phyloP scores from a whole-genome alignment of 1,140 invertebrate species.

The Drosophila tropicalis region DNA sequence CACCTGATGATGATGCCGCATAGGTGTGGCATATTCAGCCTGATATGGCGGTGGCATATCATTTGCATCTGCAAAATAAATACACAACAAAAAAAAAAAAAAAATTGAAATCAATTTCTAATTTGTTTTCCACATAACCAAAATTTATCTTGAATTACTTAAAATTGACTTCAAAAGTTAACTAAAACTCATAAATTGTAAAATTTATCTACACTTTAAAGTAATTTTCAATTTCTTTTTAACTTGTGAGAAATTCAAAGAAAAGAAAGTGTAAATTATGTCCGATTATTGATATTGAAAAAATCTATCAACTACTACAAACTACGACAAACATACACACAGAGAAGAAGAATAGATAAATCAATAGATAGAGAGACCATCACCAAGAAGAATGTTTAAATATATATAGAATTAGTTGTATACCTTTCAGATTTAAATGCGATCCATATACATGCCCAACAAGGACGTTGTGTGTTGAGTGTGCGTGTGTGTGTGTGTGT shows the following conservation, averaged over 20 bases:
- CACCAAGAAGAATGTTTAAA: neutral
- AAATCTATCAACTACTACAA: no score
- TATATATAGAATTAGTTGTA: neutral
- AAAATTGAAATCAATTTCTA: neutral
- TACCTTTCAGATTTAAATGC: constrained; percentile 54
- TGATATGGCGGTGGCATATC: constrained; percentile 68
- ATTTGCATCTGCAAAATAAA: constrained; percentile 32
- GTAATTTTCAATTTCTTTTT: no score
- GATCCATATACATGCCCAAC: constrained; percentile 31
- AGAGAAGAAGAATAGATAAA: no score
- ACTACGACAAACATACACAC: no score
- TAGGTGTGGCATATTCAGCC: constrained; percentile 60
- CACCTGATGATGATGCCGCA: constrained; percentile 29
- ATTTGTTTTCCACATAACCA: no score
- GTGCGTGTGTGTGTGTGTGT: constrained; percentile 15
- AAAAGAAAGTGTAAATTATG: no score
- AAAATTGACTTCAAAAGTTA: no score
- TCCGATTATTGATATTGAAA: no score
- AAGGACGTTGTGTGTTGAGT: neutral
- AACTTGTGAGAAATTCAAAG: no score
- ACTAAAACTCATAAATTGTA: no score
- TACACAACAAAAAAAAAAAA: neutral
- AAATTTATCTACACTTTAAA: no score
- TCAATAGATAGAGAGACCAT: neutral
- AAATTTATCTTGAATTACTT: no score